These are phyloP conservation scores for Neuroterus valhalla DNA, from an alignment of 1,140 invertebrate species.

Conservation along the genomic window DNA sequence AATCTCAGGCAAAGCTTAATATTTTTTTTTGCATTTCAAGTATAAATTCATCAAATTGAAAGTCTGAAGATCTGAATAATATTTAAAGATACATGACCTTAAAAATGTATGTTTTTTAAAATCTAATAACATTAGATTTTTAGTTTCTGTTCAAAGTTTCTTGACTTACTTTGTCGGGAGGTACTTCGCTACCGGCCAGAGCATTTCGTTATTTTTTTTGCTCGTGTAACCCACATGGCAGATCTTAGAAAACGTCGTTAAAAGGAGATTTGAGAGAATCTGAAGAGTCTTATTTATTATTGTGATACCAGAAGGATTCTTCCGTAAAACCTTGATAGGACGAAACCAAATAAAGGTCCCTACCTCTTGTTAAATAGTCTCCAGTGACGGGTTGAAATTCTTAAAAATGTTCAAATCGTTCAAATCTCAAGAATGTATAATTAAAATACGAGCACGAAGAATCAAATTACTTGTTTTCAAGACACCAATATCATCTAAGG, in stretches of 20 bases:
- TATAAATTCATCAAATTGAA: too few species aligned
- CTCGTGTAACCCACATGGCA: neutral
- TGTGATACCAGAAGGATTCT: conserved; percentile 45
- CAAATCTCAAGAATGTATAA: neutral
- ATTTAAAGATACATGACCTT: too few species aligned
- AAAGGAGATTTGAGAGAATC: conserved; percentile 39
- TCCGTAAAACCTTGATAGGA: conserved; percentile 6
- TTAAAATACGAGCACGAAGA: conserved; percentile 9
- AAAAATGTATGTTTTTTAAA: too few species aligned
- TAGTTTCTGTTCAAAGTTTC: neutral
- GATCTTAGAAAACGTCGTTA: neutral
- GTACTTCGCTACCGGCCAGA: neutral
- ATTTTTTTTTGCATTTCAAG: too few species aligned
- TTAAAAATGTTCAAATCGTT: neutral
- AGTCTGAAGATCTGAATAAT: too few species aligned
- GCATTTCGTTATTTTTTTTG: neutral
- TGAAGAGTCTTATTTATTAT: conserved; percentile 49
- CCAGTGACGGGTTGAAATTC: neutral
- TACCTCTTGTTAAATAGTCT: neutral
- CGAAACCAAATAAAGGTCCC: neutral
- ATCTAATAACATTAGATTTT: too few species aligned
- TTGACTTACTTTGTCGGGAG: neutral
- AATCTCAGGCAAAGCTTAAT: too few species aligned
- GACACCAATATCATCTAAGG: neutral
- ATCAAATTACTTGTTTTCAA: conserved; percentile 12